Evolutionary conservation across 2,797 vertebrate genomes (phyloP).

Genomic region (Tiaroga cobitis): DNA sequence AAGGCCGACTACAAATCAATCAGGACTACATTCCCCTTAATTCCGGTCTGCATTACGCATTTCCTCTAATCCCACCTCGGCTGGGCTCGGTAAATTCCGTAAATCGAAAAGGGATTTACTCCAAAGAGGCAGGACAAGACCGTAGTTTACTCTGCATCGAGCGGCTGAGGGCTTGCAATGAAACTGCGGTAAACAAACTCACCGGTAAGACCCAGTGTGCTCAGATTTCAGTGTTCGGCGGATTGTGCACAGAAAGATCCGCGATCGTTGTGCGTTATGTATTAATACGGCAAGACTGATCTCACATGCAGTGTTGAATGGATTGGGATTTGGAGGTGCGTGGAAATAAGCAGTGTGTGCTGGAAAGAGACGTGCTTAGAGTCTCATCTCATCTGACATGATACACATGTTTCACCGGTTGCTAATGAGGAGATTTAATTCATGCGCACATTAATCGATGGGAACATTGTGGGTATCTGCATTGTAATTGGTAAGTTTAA

Average conservation of each 20-base stretch:
- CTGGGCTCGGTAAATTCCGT: conserved; percentile 70
- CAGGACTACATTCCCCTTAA: conserved; percentile 70
- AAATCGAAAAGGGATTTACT: conserved; percentile 67
- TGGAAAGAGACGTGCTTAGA: conserved; percentile 35
- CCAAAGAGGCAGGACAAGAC: conserved; percentile 65
- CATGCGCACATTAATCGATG: conserved; percentile 7
- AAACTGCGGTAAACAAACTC: conserved; percentile 66
- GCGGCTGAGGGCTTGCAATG: conserved; percentile 68
- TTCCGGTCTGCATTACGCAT: conserved; percentile 75
- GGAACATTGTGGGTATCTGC: neutral
- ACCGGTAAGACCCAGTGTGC: conserved; percentile 70
- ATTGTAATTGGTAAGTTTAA: conserved; percentile 25
- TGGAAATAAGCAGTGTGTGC: conserved; percentile 30
- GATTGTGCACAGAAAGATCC: neutral
- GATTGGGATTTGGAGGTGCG: conserved; percentile 41
- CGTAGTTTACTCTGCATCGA: conserved; percentile 68
- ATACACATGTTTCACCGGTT: conserved; percentile 39
- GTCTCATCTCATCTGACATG: conserved; percentile 36
- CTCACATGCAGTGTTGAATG: conserved; percentile 38
- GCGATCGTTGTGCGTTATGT: neutral
- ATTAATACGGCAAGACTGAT: conserved; percentile 2
- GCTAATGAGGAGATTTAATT: conserved; percentile 1
- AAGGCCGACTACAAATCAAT: neutral
- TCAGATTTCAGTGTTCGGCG: conserved; percentile 47
- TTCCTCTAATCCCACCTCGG: conserved; percentile 70